phyloP scores from a whole-genome alignment of 92 coral and sea anemone genomes.

The Anthopleura xanthogrammica region DNA sequence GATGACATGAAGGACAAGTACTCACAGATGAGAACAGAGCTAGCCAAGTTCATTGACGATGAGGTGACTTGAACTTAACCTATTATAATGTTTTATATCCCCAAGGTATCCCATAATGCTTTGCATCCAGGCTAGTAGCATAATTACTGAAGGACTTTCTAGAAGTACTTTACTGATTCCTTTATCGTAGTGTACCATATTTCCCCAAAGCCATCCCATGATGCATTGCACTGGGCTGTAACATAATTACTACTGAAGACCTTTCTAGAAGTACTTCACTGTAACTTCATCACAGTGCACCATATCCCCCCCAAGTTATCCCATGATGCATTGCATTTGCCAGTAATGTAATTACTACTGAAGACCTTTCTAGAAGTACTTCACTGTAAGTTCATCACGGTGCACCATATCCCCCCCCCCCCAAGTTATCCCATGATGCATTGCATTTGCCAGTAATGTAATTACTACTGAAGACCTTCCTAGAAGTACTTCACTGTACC shows the following conservation, averaged over 20 bases:
- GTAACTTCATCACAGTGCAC: background rate
- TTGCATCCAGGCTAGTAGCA: no score
- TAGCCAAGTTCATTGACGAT: slow-evolving; percentile 75
- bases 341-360: no score
- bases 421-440: background rate
- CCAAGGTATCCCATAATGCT: background rate
- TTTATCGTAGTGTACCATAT: background rate
- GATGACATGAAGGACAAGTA: slow-evolving; percentile 91
- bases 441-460: no score
- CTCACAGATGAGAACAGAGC: slow-evolving; percentile 69
- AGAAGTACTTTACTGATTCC: background rate
- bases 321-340: background rate
- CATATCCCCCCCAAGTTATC: background rate
- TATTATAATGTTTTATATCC: background rate
- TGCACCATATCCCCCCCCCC: no score
- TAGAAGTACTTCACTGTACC: background rate
- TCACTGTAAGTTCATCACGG: background rate
- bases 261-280: background rate
- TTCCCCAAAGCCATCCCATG: background rate
- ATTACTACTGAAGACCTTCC: no score
- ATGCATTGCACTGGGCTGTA: no score
- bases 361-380: background rate
- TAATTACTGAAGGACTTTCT: background rate
- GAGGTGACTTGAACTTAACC: slow-evolving; percentile 42
- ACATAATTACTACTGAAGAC: no score